A percentile compares a stretch with the other conserved stretches of the same genome.
Evolutionary conservation across 2,797 vertebrate genomes (phyloP).

Genomic region (Hybognathus amarus): DNA sequence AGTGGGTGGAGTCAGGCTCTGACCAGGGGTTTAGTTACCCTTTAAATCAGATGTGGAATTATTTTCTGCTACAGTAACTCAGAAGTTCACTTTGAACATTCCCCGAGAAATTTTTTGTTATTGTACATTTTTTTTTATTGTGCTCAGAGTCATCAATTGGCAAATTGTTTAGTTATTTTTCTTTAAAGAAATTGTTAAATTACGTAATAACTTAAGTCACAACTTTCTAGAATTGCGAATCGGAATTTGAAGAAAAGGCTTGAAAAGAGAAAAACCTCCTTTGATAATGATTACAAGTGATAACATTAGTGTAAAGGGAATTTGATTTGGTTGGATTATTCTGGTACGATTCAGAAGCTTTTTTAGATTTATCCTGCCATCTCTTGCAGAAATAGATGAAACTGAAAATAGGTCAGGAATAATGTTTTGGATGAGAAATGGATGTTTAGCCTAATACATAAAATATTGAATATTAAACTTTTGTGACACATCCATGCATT

Average conservation of each 20-base stretch:
- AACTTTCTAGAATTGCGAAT: background rate
- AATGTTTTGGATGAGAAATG: background rate
- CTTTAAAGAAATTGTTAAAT: background rate
- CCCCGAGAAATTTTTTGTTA: no score
- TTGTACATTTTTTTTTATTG: background rate
- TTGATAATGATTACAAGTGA: background rate
- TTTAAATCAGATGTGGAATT: background rate
- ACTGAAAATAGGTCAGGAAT: background rate
- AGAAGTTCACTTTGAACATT: background rate
- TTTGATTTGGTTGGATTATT: background rate
- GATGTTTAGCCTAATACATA: no score
- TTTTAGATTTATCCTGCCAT: background rate
- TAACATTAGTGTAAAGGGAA: background rate
- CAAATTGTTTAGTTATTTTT: background rate
- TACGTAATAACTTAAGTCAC: background rate
- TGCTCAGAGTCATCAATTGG: background rate
- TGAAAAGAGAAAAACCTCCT: background rate
- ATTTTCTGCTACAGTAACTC: background rate
- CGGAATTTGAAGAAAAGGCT: background rate
- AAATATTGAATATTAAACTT: background rate
- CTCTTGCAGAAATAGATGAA: background rate
- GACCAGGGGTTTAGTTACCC: no score
- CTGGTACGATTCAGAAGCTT: background rate
- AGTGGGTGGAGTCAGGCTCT: no score
- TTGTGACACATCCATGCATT: background rate